A percentile compares a stretch with the other conserved stretches of the same genome.
Evolutionary conservation across 2,888 invertebrate species (phyloP).

Genomic region (Furcula furcula): DNA sequence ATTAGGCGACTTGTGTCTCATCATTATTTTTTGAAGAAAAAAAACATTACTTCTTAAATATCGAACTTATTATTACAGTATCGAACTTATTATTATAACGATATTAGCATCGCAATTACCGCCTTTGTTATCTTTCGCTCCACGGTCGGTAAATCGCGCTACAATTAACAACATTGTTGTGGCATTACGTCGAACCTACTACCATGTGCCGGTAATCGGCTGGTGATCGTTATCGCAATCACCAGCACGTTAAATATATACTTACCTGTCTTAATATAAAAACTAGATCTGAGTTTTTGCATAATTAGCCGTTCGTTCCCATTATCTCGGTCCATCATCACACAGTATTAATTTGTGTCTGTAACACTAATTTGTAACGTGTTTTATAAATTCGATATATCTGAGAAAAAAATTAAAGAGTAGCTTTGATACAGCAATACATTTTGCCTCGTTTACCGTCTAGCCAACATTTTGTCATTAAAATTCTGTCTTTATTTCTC

Average conservation of each 20-base stretch:
- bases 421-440: too few relatives aligned
- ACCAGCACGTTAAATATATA: slow-evolving; percentile 1
- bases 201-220: slow-evolving; percentile 13
- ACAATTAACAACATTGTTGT: slow-evolving; percentile 55
- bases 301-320: not conserved
- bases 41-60: too few relatives aligned
- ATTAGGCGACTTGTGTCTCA: too few relatives aligned
- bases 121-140: slow-evolving; percentile 37
- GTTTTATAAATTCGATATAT: too few relatives aligned
- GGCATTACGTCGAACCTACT: slow-evolving; percentile 19
- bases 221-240: slow-evolving; percentile 10
- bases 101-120: slow-evolving; percentile 29
- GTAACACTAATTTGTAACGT: slow-evolving; percentile 7
- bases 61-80: not conserved
- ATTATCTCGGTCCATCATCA: not conserved
- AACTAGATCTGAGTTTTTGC: not conserved
- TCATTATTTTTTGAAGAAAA: too few relatives aligned
- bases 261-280: not conserved
- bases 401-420: too few relatives aligned
- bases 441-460: too few relatives aligned
- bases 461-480: too few relatives aligned
- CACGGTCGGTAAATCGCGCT: slow-evolving; percentile 56
- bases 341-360: not conserved
- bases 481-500: too few relatives aligned
- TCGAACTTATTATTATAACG: not conserved